phyloP scores from a whole-genome alignment of 2,888 invertebrate genomes.

The Sarcophaga caerulescens region DNA sequence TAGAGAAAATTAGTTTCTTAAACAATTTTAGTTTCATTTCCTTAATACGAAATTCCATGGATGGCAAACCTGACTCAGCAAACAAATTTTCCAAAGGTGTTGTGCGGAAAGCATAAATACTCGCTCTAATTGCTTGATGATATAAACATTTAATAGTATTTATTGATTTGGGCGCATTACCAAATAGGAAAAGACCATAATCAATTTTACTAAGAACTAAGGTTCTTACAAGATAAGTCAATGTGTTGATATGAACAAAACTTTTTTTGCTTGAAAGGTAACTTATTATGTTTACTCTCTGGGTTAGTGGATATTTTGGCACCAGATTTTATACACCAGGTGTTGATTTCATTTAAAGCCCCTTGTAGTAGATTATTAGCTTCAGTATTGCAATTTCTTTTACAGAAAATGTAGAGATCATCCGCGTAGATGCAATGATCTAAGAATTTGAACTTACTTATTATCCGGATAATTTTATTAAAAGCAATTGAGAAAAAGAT shows the following conservation, averaged over 20 bases:
- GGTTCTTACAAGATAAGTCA: slow-evolving; percentile 2
- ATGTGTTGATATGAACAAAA: too few species aligned
- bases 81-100: background rate
- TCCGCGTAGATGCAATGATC: slow-evolving; percentile 64
- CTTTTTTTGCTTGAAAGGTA: too few species aligned
- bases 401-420: slow-evolving; percentile 60
- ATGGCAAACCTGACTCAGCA: background rate
- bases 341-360: slow-evolving; percentile 17
- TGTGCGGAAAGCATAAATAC: background rate
- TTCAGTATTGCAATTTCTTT: slow-evolving; percentile 27
- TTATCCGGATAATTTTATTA: slow-evolving; percentile 42
- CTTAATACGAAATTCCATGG: background rate
- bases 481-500: slow-evolving; percentile 57
- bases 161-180: slow-evolving; percentile 4
- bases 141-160: slow-evolving; percentile 11
- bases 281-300: background rate
- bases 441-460: slow-evolving; percentile 50
- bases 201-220: slow-evolving; percentile 21
- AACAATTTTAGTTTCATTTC: background rate
- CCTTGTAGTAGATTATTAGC: background rate
- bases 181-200: slow-evolving; percentile 15
- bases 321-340: slow-evolving; percentile 22
- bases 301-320: slow-evolving; percentile 24
- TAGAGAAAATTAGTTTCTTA: slow-evolving; percentile 15
- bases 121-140: background rate